Percentiles rank a stretch among this genome's conserved stretches.
phyloP scores from a whole-genome alignment of 2,797 vertebrate genomes.

The Diceros bicornis region DNA sequence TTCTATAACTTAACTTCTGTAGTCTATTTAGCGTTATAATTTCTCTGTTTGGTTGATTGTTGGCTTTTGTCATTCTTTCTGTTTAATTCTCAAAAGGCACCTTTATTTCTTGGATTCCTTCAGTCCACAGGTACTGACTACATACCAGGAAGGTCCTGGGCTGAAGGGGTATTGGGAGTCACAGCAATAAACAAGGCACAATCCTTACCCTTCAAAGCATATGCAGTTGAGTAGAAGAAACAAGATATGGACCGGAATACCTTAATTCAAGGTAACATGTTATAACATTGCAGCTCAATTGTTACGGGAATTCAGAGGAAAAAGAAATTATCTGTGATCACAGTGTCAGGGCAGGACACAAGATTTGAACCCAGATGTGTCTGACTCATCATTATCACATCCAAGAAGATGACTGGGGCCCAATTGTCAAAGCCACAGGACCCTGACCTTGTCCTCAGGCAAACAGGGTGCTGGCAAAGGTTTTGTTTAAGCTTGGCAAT shows the following conservation, averaged over 20 bases:
- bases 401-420: rapidly evolving
- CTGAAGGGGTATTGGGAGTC: background rate
- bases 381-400: background rate
- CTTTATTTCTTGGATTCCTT: background rate
- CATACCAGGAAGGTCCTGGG: background rate
- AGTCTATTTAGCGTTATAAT: background rate
- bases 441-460: background rate
- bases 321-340: background rate
- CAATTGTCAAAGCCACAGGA: background rate
- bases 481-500: background rate
- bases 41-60: background rate
- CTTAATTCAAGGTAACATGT: background rate
- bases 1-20: background rate
- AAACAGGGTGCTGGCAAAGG: background rate
- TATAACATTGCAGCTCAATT: rapidly evolving
- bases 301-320: background rate
- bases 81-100: background rate
- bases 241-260: background rate
- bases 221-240: background rate
- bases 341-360: background rate
- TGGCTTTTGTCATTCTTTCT: background rate
- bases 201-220: background rate
- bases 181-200: background rate
- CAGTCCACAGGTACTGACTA: too few relatives aligned
- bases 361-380: background rate